Evolutionary conservation across 2,888 invertebrate genomes (phyloP).

Genomic region (Parnassius glacialis): DNA sequence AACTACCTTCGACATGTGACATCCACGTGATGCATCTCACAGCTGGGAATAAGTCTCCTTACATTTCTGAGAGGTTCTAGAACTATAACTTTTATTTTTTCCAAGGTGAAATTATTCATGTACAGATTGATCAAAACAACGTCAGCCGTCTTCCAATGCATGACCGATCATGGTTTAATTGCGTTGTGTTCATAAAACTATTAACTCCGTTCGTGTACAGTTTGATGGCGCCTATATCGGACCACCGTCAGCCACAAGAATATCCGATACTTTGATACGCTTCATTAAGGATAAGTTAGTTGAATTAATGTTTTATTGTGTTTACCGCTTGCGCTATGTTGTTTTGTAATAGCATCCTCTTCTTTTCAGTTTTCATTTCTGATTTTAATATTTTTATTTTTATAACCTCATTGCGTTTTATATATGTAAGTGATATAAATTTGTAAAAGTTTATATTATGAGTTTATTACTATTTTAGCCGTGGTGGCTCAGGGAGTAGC

Average conservation of each 20-base stretch:
- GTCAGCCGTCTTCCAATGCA: conserved; percentile 6
- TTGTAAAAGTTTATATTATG: too few species aligned
- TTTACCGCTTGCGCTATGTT: conserved; percentile 13
- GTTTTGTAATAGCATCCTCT: conserved; percentile 2
- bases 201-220: conserved; percentile 12
- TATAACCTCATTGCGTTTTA: too few species aligned
- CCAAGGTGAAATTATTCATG: conserved; percentile 15
- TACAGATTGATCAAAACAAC: conserved; percentile 18
- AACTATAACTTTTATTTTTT: conserved; percentile 10
- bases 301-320: conserved; percentile 6
- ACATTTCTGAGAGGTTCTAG: too few species aligned
- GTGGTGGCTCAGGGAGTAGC: too few species aligned
- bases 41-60: too few species aligned
- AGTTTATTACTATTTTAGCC: too few species aligned
- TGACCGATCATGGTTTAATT: conserved; percentile 19
- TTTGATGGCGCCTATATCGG: conserved; percentile 17
- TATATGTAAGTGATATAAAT: too few species aligned
- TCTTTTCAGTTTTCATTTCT: not conserved
- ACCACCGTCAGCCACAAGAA: conserved; percentile 10
- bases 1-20: too few species aligned
- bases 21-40: too few species aligned
- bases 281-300: conserved; percentile 6
- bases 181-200: conserved; percentile 21
- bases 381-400: not conserved
- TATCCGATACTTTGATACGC: conserved; percentile 7